Percentiles rank a stretch among this genome's conserved stretches.
These are phyloP conservation scores for Neodontobutis hainanensis DNA, from an alignment of 2,113 vertebrate species.

Conservation along the genomic window DNA sequence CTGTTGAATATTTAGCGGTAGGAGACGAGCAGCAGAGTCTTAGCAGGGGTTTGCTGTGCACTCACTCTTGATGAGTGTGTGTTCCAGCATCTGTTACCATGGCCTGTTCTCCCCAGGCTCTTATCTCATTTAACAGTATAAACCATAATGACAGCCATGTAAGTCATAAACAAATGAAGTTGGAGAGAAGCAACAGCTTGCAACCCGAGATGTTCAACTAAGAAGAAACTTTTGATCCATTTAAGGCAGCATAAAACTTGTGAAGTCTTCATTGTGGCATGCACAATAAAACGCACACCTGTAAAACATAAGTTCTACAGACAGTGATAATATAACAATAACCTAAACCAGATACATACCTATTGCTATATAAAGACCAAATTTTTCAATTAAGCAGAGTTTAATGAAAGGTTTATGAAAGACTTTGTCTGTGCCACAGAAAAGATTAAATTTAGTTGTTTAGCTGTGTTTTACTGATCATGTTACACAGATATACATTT, in stretches of 20 bases:
- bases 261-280: too few relatives aligned
- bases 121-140: conserved; percentile 11
- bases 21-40: conserved; percentile 15
- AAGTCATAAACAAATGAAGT: background rate
- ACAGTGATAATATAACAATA: too few relatives aligned
- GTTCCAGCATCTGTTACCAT: conserved; percentile 28
- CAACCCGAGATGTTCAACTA: background rate
- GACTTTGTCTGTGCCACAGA: too few relatives aligned
- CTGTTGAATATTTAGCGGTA: conserved; percentile 5
- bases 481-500: too few relatives aligned
- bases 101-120: conserved; percentile 15
- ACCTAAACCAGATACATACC: too few relatives aligned
- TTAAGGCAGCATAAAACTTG: background rate
- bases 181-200: background rate
- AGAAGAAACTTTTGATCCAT: background rate
- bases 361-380: too few relatives aligned
- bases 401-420: too few relatives aligned
- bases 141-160: background rate
- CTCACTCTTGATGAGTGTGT: conserved; percentile 18
- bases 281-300: too few relatives aligned
- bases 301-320: too few relatives aligned
- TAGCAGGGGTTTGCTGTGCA: conserved; percentile 11
- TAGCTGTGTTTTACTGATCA: too few relatives aligned
- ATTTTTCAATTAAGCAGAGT: too few relatives aligned
- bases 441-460: too few relatives aligned